Evolutionary conservation across 2,797 vertebrate genomes (phyloP).

Genomic region (Tokudaia muenninki): DNA sequence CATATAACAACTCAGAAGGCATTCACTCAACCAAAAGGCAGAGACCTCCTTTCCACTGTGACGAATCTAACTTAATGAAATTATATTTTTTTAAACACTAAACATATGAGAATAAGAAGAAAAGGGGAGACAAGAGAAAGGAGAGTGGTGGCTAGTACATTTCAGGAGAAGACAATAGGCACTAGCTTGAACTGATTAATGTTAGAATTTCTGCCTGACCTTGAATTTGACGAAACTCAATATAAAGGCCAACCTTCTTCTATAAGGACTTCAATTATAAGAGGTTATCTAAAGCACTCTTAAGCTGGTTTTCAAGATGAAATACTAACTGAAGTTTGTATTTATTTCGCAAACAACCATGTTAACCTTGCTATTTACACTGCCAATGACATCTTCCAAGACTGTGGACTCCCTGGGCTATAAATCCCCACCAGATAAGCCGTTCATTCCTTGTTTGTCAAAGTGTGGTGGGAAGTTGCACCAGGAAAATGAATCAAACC

Average conservation of each 20-base stretch:
- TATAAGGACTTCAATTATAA: constrained; percentile 87
- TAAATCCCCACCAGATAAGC: constrained; percentile 90
- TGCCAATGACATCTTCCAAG: constrained; percentile 88
- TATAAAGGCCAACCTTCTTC: constrained; percentile 85
- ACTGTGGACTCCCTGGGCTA: constrained; percentile 85
- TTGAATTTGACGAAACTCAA: constrained; percentile 89
- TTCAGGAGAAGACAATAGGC: constrained; percentile 82
- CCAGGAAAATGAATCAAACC: constrained; percentile 86
- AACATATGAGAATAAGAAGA: constrained; percentile 63
- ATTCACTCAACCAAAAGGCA: constrained; percentile 86
- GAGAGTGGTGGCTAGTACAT: constrained; percentile 65
- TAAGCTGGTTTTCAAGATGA: constrained; percentile 88
- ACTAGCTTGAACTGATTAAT: constrained; percentile 83
- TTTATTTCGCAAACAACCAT: constrained; percentile 88
- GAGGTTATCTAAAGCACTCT: constrained; percentile 88
- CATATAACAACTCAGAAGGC: constrained; percentile 84
- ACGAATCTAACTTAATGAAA: constrained; percentile 85
- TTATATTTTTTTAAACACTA: constrained; percentile 55
- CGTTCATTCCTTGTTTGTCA: constrained; percentile 89
- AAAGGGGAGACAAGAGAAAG: constrained; percentile 66
- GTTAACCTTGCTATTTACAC: constrained; percentile 90
- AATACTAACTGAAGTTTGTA: constrained; percentile 90
- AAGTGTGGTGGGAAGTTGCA: constrained; percentile 82
- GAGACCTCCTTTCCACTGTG: constrained; percentile 83
- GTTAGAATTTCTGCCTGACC: constrained; percentile 88